Evolutionary conservation across 2,797 vertebrate species (phyloP).

Genomic region (Scarus forsteni): DNA sequence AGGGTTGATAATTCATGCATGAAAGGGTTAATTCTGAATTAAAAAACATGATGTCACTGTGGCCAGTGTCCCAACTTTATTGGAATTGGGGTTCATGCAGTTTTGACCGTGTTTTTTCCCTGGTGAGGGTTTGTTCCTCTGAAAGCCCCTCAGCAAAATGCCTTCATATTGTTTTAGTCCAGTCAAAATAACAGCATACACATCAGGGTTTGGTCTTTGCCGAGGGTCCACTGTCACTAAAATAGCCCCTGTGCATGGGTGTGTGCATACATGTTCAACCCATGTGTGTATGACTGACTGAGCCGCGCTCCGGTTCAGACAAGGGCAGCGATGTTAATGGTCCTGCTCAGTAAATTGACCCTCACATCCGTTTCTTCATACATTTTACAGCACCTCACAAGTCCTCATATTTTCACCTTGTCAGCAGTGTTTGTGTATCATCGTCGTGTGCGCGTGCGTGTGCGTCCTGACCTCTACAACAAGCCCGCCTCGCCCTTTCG

Average conservation of each 20-base stretch:
- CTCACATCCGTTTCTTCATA: conserved; percentile 71
- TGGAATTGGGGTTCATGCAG: too few relatives aligned
- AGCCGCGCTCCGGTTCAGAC: conserved; percentile 65
- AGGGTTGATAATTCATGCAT: too few relatives aligned
- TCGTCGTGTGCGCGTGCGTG: conserved; percentile 26
- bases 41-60: too few relatives aligned
- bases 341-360: conserved; percentile 77
- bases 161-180: too few relatives aligned
- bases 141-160: too few relatives aligned
- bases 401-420: conserved; percentile 63
- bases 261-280: conserved; percentile 24
- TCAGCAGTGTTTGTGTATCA: conserved; percentile 71
- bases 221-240: too few relatives aligned
- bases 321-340: conserved; percentile 76
- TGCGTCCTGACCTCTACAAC: conserved; percentile 62
- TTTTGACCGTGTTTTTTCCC: too few relatives aligned
- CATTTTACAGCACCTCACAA: conserved; percentile 55
- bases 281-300: conserved; percentile 41
- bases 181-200: too few relatives aligned
- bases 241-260: conserved; percentile 3
- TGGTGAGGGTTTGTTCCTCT: too few relatives aligned
- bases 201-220: too few relatives aligned
- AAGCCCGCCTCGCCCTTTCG: conserved; percentile 34
- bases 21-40: too few relatives aligned
- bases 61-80: too few relatives aligned